Conservation (phyloP, 2,797 vertebrate species). For the Margarornis squamiger region DNA sequence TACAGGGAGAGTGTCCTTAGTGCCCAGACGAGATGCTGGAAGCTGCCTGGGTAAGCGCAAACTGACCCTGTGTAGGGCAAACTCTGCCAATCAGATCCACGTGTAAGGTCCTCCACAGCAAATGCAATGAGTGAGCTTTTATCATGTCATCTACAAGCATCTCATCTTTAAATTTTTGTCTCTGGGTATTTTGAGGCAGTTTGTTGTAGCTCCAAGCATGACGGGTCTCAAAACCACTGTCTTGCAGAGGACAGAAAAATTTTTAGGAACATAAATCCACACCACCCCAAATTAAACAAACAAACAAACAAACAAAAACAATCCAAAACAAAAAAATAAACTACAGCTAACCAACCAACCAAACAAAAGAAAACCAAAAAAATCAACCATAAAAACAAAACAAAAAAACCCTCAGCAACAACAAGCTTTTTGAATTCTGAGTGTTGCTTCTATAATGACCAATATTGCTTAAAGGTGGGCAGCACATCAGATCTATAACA, state of each 20-base stretch:
- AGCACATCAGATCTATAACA: accelerated
- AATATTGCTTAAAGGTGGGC: not conserved
- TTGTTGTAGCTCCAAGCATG: not conserved
- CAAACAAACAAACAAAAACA: not conserved
- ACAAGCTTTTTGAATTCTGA: not conserved
- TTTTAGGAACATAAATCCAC: not conserved
- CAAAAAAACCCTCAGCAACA: not conserved
- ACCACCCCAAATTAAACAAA: too few relatives aligned
- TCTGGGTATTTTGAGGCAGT: not conserved
- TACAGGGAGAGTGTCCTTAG: accelerated
- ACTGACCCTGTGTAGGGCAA: accelerated
- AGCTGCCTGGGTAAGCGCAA: accelerated
- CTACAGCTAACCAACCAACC: not conserved
- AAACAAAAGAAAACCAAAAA: not conserved
- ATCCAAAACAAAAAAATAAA: not conserved
- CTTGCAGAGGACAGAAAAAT: not conserved
- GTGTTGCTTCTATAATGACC: not conserved
- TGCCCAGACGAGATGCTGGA: not conserved
- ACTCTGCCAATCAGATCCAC: not conserved
- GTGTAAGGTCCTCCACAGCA: not conserved
- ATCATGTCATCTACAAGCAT: not conserved
- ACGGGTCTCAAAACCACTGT: not conserved
- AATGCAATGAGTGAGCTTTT: not conserved
- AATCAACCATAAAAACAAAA: not conserved
- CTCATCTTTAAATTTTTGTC: not conserved